Evolutionary conservation across 92 coral and sea anemone genomes (phyloP).

Genomic region (Actinernus sp.): DNA sequence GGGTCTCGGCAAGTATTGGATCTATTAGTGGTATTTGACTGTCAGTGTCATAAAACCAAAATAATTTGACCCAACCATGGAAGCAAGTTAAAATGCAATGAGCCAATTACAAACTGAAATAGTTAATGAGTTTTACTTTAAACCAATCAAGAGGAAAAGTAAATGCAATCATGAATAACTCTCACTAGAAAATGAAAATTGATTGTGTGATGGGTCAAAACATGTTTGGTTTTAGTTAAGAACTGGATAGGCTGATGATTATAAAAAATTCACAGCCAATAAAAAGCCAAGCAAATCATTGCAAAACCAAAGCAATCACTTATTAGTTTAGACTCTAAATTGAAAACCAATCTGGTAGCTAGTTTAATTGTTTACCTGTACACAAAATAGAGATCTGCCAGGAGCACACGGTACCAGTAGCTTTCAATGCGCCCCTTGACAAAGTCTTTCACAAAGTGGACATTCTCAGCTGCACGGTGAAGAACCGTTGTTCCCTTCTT

Average conservation of each 20-base stretch:
- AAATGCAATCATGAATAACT: too few relatives aligned
- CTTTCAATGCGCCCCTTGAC: constrained; percentile 85
- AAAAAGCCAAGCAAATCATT: not conserved
- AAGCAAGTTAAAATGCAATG: too few relatives aligned
- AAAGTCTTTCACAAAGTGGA: constrained; percentile 86
- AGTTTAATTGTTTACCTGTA: constrained; percentile 73
- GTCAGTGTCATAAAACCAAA: too few relatives aligned
- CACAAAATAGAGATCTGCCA: constrained; percentile 90
- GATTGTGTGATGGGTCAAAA: not conserved
- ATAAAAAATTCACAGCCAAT: not conserved
- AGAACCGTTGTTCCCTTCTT: constrained; percentile 80
- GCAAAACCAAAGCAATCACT: too few relatives aligned
- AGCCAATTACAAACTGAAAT: too few relatives aligned
- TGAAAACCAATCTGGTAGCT: too few relatives aligned
- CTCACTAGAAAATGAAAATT: not conserved
- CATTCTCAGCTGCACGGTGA: constrained; percentile 85
- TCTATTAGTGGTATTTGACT: too few relatives aligned
- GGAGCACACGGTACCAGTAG: constrained; percentile 79
- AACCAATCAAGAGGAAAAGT: constrained; percentile 5
- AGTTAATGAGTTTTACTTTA: too few relatives aligned
- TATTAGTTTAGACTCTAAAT: not conserved
- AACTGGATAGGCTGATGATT: too few relatives aligned
- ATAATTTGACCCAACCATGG: too few relatives aligned
- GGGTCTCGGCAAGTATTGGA: too few relatives aligned
- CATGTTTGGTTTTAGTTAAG: too few relatives aligned